Evolutionary conservation across 2,113 vertebrate genomes (phyloP).

Genomic region (Channa argus): DNA sequence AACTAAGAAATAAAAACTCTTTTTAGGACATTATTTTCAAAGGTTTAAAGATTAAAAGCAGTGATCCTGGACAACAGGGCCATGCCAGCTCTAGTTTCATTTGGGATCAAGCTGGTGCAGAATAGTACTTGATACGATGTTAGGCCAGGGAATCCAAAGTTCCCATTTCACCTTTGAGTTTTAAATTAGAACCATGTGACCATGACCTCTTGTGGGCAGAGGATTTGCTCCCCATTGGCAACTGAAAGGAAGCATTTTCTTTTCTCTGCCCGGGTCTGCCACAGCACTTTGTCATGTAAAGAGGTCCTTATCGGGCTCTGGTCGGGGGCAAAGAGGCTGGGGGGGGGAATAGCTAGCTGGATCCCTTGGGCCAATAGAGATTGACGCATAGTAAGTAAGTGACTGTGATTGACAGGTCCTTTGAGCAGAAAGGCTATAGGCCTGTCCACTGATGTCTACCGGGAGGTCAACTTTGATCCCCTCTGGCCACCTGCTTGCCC

Average conservation of each 20-base stretch:
- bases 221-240: slow-evolving; percentile 66
- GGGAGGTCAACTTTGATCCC: slow-evolving; percentile 77
- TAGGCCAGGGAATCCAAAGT: slow-evolving; percentile 25
- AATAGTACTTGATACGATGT: slow-evolving; percentile 21
- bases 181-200: slow-evolving; percentile 72
- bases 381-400: slow-evolving; percentile 70
- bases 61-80: background rate
- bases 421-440: slow-evolving; percentile 65
- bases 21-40: slow-evolving; percentile 20
- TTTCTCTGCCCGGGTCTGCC: slow-evolving; percentile 64
- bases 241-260: slow-evolving; percentile 72
- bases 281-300: slow-evolving; percentile 85
- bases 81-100: background rate
- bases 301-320: slow-evolving; percentile 75
- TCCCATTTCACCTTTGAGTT: slow-evolving; percentile 64
- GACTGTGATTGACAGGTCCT: slow-evolving; percentile 80
- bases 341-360: slow-evolving; percentile 57
- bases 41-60: slow-evolving; percentile 16
- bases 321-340: slow-evolving; percentile 65
- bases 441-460: slow-evolving; percentile 64
- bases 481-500: slow-evolving; percentile 77
- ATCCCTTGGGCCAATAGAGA: slow-evolving; percentile 69
- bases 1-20: background rate
- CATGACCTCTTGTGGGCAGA: slow-evolving; percentile 54
- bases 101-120: background rate